phyloP scores from a whole-genome alignment of 2,113 vertebrate species.

The Lipophrys pholis region DNA sequence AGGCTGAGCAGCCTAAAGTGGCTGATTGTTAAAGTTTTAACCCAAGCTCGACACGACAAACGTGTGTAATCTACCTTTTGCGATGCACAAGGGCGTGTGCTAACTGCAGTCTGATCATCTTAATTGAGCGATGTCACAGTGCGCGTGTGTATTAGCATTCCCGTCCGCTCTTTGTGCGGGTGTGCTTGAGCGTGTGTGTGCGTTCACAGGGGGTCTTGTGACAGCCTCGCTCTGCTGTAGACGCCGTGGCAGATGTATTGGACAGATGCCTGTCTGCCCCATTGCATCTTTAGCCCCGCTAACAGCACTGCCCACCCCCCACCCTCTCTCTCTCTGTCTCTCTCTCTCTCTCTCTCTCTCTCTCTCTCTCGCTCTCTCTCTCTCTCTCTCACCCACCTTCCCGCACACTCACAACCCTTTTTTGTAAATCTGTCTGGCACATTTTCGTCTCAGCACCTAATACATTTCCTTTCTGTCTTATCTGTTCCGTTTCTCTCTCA shows the following conservation, averaged over 20 bases:
- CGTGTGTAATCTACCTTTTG: conserved; percentile 53
- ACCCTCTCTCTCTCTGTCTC: too few relatives aligned
- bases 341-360: background rate
- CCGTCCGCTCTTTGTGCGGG: background rate
- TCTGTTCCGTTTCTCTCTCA: background rate
- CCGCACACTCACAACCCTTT: conserved; percentile 3
- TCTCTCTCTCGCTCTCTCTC: background rate
- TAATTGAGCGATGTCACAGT: conserved; percentile 57
- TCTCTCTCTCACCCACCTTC: conserved; percentile 20
- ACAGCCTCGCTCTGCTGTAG: conserved; percentile 40
- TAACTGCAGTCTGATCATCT: conserved; percentile 51
- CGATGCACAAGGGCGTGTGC: conserved; percentile 35
- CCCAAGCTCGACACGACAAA: background rate
- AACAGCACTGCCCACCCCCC: conserved; percentile 11
- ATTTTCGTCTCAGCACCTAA: conserved; percentile 29
- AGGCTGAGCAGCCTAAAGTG: background rate
- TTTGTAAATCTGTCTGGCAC: conserved; percentile 41
- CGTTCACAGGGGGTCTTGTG: conserved; percentile 45
- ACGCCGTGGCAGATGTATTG: conserved; percentile 67
- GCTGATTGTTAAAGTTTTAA: conserved; percentile 25
- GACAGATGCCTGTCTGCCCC: conserved; percentile 73
- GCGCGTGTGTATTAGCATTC: conserved; percentile 12
- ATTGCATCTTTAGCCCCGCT: conserved; percentile 61
- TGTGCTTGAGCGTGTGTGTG: background rate
- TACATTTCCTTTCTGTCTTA: background rate